Evolutionary conservation across 2,113 vertebrate species (phyloP), one percentile per base, ranked within the genome.

Genomic region (Himantopus leucocephalus): DNA sequence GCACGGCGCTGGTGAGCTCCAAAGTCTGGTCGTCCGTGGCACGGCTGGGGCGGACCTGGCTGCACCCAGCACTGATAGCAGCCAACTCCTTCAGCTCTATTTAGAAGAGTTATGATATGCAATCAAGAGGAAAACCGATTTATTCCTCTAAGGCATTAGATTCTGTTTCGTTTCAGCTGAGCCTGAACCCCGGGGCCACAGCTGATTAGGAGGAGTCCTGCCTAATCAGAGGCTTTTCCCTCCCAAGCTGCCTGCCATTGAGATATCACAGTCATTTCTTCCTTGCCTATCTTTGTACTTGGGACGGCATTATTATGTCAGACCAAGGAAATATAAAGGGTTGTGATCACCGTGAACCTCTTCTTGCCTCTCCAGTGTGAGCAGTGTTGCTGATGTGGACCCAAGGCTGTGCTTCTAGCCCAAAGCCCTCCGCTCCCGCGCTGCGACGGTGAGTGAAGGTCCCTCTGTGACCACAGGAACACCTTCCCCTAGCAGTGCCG

Each of bases 381-480:
- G 62, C 67, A 48, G 81, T 3, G 2, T 34, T 47, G 43, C 71
- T n/a, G 74, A 85, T 50, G 66, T 3, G 3, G 41, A 37, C 43
- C 35, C 21, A 4, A 37, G 23, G 52, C 18, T 30, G 10, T 1
- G 3, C 45, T 81, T 71, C 59, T 19, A 58, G 50, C 45, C 55
- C 2, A 5, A 70, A 81, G 32, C 35, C 6, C 5, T 24, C 48
- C 0, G 1, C 12, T 76, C n/a, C 72, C 18, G 2, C 5, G 0
- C 66, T 64, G 64, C 5, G 22, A 41, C 0, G 8, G 76, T 91
- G 73, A 87, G 90, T 34, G 21, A 60, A 17, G 16, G 4, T 55
- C 29, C 12, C n/a, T 71, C 12, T 6, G 5, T 9, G 60, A 20
- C 13, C 59, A 2, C 37, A 14, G 81, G 43, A 67, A 16, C 41